phyloP scores from a whole-genome alignment of 2,113 vertebrate genomes.

The Pica pica region DNA sequence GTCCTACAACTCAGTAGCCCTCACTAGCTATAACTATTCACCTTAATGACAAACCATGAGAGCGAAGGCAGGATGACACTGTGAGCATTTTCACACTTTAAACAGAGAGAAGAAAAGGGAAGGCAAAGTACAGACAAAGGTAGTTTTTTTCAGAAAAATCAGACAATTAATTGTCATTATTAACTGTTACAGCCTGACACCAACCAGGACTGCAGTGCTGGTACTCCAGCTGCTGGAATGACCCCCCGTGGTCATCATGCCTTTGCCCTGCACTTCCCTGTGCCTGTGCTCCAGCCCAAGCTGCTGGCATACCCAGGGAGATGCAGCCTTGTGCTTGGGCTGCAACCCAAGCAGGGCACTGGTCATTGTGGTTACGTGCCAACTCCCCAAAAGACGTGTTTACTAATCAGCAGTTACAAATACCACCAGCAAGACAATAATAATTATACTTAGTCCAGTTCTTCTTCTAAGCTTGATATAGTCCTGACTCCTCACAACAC shows the following conservation, averaged over 20 bases:
- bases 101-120: background rate
- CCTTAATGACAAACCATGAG: background rate
- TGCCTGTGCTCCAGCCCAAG: background rate
- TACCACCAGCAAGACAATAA: background rate
- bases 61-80: background rate
- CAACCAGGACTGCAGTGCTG: background rate
- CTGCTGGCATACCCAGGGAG: background rate
- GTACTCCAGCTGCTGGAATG: background rate
- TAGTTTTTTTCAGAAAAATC: background rate
- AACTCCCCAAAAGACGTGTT: background rate
- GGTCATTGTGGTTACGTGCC: background rate
- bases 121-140: background rate
- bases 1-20: background rate
- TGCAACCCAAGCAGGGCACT: background rate
- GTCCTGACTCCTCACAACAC: background rate
- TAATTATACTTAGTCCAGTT: background rate
- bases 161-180: background rate
- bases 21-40: background rate
- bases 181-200: background rate
- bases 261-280: background rate
- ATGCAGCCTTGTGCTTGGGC: background rate
- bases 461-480: background rate
- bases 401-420: background rate
- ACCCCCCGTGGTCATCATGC: rapidly evolving
- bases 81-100: background rate